These are phyloP conservation scores for Coleophora deauratella DNA, from an alignment of 2,888 invertebrate species.

Conservation along the genomic window DNA sequence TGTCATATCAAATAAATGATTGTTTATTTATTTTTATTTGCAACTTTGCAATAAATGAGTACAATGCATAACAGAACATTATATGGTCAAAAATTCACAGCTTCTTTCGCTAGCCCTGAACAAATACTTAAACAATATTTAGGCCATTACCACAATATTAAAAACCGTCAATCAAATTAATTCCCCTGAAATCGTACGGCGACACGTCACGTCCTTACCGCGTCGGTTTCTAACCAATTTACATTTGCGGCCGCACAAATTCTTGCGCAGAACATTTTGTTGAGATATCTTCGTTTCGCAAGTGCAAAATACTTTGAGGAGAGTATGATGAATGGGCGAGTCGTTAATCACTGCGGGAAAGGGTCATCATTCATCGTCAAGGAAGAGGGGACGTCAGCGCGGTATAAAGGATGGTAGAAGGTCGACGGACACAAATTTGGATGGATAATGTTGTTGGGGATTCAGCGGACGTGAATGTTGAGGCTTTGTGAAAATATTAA, in stretches of 20 bases:
- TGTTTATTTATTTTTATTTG: no score
- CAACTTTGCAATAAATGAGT: no score
- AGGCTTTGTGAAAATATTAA: not conserved
- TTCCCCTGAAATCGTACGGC: constrained; percentile 22
- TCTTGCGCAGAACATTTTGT: not conserved
- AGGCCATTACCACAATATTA: constrained; percentile 16
- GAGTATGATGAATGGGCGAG: constrained; percentile 32
- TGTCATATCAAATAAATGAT: no score
- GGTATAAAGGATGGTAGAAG: constrained; percentile 2
- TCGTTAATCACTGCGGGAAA: constrained; percentile 51
- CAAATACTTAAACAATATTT: no score
- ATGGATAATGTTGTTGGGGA: no score
- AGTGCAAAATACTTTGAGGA: no score
- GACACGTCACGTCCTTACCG: not conserved
- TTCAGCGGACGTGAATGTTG: not conserved
- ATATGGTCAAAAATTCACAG: no score
- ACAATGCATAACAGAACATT: no score
- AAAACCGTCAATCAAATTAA: constrained; percentile 35
- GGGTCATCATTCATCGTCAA: constrained; percentile 44
- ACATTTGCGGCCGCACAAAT: not conserved
- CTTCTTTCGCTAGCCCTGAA: not conserved
- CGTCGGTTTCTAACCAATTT: not conserved
- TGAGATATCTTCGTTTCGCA: no score
- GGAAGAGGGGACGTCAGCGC: constrained; percentile 18
- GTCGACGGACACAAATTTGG: not conserved